These are phyloP conservation scores for Eciton burchellii DNA, from an alignment of 1,140 invertebrate genomes.

Conservation along the genomic window DNA sequence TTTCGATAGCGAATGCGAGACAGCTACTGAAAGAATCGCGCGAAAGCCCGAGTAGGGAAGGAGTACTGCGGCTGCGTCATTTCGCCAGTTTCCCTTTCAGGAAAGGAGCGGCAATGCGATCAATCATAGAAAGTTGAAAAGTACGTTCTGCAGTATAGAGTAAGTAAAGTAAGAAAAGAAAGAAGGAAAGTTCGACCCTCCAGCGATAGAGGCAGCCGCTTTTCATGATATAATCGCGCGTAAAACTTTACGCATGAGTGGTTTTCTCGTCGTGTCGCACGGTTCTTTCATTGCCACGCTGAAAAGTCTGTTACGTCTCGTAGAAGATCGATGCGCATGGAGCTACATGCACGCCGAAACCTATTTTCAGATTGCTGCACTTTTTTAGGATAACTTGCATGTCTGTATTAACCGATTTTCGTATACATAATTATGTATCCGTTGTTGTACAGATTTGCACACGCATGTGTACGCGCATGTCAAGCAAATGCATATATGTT, in stretches of 20 bases:
- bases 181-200: background rate
- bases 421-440: no score
- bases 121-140: background rate
- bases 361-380: no score
- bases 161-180: background rate
- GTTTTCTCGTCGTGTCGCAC: no score
- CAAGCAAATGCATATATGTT: background rate
- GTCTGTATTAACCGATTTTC: no score
- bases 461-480: background rate
- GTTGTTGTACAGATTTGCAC: background rate
- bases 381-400: no score
- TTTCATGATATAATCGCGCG: constrained; percentile 3
- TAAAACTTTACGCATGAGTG: background rate
- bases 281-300: no score
- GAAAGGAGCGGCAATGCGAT: background rate
- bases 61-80: constrained; percentile 14
- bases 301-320: no score
- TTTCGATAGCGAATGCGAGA: background rate
- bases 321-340: no score
- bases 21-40: constrained; percentile 4
- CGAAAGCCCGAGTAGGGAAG: background rate
- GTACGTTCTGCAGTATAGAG: constrained; percentile 16
- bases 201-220: background rate
- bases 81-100: background rate
- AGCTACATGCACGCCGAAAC: no score